Base-by-base conservation (phyloP, 2,113 vertebrate genomes). In the Aspiorhynchus laticeps region DNA sequence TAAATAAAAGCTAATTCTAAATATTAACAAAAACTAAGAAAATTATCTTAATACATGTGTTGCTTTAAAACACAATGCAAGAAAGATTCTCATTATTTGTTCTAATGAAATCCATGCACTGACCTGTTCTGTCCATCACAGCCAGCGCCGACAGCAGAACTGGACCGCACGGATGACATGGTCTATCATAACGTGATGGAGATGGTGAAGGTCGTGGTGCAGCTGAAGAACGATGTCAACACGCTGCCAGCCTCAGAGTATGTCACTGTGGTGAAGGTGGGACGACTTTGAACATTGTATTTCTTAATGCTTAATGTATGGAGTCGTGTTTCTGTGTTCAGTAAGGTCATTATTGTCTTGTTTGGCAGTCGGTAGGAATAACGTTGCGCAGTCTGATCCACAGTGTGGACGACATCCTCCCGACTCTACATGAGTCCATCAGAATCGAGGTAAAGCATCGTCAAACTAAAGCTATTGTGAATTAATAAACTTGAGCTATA, bases 131-230 rank as follows among this genome's bases (percentile, higher is more conserved):
- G 38, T n/a, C 7, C 28, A 4, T 76, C 46, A n/a, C 1, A 95
- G 94, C 87, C 89, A 41, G 87, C 28, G 6, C 96, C 96, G 83
- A 99, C 97, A 0, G 98, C 98, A 53, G 97, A 98, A 92, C 93
- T 99, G 92, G 98, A 99, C 91, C 95, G 98, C 28, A 96, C 97
- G 0, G 95, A 96, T 0, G 98, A 99, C 88, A 53, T 89, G 26
- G 97, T 99, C 9, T 99, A 99, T 92, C 90, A 90, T 1, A 93
- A 93, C 0, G 97, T 99, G 90, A 99, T 96, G 97, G 95, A 95
- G n/a, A 95, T 99, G 93, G 98, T 99, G 86, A 95, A 94, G 63
- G 93, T 96, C 0, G 98, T 99, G 87, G 95, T 99, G 63, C 94
- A 97, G 81, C 95, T 99, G 90, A 99, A 98, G 94, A 97, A 98